phyloP scores from a whole-genome alignment of 1,140 invertebrate genomes.

The Drosophila mayri region DNA sequence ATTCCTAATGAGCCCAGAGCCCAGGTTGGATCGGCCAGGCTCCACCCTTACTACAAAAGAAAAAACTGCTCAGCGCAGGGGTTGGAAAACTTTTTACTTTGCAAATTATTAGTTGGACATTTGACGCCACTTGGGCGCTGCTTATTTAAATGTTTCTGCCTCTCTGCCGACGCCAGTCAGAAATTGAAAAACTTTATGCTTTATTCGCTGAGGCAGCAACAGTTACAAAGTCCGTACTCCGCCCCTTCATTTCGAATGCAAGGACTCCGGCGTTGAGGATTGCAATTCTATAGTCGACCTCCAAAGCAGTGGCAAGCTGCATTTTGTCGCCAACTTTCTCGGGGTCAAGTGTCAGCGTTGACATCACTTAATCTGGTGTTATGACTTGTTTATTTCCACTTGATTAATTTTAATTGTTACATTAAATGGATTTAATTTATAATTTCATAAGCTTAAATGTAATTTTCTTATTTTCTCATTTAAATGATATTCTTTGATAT shows the following conservation, averaged over 20 bases:
- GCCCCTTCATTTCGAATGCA: background rate
- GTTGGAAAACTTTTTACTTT: constrained; percentile 54
- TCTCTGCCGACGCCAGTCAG: constrained; percentile 15
- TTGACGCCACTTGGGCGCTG: constrained; percentile 58
- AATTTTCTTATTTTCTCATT: background rate
- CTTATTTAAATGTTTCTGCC: constrained; percentile 43
- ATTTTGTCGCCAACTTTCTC: constrained; percentile 5
- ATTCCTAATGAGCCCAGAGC: constrained; percentile 56
- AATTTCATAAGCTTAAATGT: too few relatives aligned
- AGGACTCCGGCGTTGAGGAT: background rate
- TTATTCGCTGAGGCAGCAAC: constrained; percentile 56
- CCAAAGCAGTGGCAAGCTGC: background rate
- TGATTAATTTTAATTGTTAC: background rate
- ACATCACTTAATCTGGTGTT: constrained; percentile 1
- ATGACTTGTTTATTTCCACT: background rate
- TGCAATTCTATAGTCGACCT: constrained; percentile 1
- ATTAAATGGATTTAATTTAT: background rate
- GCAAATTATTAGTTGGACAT: constrained; percentile 75
- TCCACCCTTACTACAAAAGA: background rate
- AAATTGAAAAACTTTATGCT: constrained; percentile 71
- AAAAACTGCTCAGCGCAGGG: background rate
- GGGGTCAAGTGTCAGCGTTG: background rate
- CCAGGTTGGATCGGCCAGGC: constrained; percentile 8
- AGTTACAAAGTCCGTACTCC: constrained; percentile 20
- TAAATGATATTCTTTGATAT: too few relatives aligned